Conservation (phyloP, 2,888 invertebrate species). For the Drosophila austrosaltans region DNA sequence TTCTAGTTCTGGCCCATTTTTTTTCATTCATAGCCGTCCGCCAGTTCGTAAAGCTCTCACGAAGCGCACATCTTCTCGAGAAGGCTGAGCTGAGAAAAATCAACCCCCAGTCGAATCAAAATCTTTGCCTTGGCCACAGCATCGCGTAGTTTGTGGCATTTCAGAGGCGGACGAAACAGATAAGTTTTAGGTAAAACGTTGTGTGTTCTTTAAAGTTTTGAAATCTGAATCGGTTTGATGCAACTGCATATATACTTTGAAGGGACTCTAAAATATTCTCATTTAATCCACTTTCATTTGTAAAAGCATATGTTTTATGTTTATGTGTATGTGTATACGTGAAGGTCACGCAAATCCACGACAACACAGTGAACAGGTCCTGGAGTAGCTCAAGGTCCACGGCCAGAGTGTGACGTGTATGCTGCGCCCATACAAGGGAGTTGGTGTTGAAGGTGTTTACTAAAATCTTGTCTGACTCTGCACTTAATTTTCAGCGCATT, state of each 20-base stretch:
- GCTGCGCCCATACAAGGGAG: conserved; percentile 14
- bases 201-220: not conserved
- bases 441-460: conserved; percentile 13
- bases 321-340: not conserved
- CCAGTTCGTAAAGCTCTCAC: conserved; percentile 3
- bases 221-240: not conserved
- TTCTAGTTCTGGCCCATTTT: conserved; percentile 1
- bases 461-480: not conserved
- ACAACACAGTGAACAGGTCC: conserved; percentile 15
- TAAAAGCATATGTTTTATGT: conserved; percentile 1
- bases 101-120: conserved; percentile 3
- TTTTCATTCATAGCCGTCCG: not conserved
- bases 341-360: conserved; percentile 17
- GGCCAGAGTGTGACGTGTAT: conserved; percentile 19
- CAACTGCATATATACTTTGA: not conserved
- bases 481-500: conserved; percentile 14
- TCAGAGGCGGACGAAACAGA: not conserved
- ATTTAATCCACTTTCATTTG: not conserved
- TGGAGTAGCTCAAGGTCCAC: conserved; percentile 20
- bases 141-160: conserved; percentile 8
- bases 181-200: conserved; percentile 16
- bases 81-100: conserved; percentile 10
- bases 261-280: not conserved
- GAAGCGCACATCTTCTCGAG: not conserved
- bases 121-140: conserved; percentile 13